These are phyloP conservation scores for Xanthia icteritia DNA, from an alignment of 2,888 invertebrate species.

Conservation along the genomic window DNA sequence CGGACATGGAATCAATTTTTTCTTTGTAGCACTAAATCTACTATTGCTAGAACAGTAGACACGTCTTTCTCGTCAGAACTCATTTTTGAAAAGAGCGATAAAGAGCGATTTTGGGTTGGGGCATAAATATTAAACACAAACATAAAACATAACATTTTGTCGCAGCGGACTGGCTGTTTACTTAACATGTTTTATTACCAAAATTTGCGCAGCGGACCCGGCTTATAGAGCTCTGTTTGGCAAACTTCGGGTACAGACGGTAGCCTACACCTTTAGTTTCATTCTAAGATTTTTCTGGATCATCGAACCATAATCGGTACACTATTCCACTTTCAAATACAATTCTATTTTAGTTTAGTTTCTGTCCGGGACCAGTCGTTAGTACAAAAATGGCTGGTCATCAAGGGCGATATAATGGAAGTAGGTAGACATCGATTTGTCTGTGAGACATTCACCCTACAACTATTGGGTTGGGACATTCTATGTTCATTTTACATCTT, in stretches of 20 bases:
- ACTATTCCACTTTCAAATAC: constrained; percentile 11
- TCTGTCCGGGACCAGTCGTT: constrained; percentile 13
- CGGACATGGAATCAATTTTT: too few species aligned
- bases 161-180: too few species aligned
- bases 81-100: neutral
- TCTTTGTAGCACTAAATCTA: too few species aligned
- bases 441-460: neutral
- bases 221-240: too few species aligned
- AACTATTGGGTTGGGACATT: constrained; percentile 7
- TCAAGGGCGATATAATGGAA: constrained; percentile 37
- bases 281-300: neutral
- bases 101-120: too few species aligned
- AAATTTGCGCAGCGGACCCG: too few species aligned
- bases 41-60: neutral
- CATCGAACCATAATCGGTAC: neutral
- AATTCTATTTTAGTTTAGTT: constrained; percentile 27
- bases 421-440: constrained; percentile 35
- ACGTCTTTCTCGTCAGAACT: neutral
- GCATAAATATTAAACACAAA: too few species aligned
- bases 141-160: too few species aligned
- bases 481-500: neutral
- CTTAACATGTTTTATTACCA: too few species aligned
- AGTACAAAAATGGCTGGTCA: constrained; percentile 33
- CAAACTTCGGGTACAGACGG: too few species aligned
- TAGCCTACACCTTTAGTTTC: neutral